phyloP scores from a whole-genome alignment of 1,140 invertebrate genomes.

The Drosophila ironensis region DNA sequence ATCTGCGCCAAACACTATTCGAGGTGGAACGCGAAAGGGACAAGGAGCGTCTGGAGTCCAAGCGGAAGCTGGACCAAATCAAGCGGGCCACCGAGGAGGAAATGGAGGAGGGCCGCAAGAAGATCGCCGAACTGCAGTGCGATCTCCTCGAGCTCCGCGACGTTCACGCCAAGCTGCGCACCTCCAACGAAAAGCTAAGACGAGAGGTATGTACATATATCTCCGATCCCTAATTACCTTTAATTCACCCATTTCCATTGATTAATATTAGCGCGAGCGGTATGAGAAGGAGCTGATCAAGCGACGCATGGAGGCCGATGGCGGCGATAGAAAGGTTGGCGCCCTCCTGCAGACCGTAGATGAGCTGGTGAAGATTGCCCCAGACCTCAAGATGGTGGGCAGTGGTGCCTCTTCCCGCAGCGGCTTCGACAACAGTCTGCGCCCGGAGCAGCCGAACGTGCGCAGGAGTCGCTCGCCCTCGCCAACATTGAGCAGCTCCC shows the following conservation, averaged over 20 bases:
- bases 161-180: constrained; percentile 94
- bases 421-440: constrained; percentile 49
- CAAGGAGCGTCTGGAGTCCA: constrained; percentile 93
- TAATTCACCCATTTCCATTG: no score
- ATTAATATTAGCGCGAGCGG: constrained; percentile 85
- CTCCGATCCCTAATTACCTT: neutral
- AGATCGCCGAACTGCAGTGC: constrained; percentile 91
- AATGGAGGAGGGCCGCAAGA: constrained; percentile 93
- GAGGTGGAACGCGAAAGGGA: constrained; percentile 94
- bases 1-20: constrained; percentile 92
- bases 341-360: constrained; percentile 89
- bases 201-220: constrained; percentile 84
- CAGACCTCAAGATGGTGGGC: constrained; percentile 83
- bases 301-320: constrained; percentile 83
- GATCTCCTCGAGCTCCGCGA: constrained; percentile 94
- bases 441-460: constrained; percentile 72
- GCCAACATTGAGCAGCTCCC: constrained; percentile 70
- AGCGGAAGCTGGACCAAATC: constrained; percentile 91
- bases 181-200: constrained; percentile 94
- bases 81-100: constrained; percentile 93
- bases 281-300: constrained; percentile 92
- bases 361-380: constrained; percentile 88
- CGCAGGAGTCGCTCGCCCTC: constrained; percentile 76
- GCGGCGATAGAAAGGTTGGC: constrained; percentile 76
- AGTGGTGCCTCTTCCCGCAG: constrained; percentile 54